These are phyloP conservation scores for Hydrolagus colliei DNA, from an alignment of 2,797 vertebrate genomes.

Conservation along the genomic window DNA sequence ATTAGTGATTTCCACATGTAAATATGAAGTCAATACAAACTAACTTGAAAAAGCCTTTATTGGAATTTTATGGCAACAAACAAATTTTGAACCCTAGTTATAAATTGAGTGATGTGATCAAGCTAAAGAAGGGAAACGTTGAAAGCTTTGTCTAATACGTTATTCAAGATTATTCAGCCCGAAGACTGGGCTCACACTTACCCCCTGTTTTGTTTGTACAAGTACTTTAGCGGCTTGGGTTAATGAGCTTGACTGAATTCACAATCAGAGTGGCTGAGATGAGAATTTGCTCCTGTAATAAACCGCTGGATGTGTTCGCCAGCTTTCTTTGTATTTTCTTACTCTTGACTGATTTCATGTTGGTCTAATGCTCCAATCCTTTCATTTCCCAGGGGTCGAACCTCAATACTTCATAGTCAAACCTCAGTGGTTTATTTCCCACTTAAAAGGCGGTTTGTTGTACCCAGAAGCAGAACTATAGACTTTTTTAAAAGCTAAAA, in stretches of 20 bases:
- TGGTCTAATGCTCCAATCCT: neutral
- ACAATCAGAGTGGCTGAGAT: slow-evolving; percentile 8
- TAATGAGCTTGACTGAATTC: slow-evolving; percentile 25
- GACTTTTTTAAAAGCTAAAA: neutral
- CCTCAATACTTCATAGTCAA: neutral
- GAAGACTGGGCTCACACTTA: slow-evolving; percentile 5
- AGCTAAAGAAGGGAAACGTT: neutral
- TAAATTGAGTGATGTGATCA: slow-evolving; percentile 14
- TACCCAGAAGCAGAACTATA: neutral
- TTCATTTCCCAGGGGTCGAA: neutral
- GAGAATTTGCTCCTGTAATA: slow-evolving; percentile 1
- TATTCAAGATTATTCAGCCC: slow-evolving; percentile 19
- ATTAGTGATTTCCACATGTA: no score
- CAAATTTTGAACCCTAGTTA: slow-evolving; percentile 3
- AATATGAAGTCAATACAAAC: no score
- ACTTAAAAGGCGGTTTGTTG: neutral
- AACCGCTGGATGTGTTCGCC: neutral
- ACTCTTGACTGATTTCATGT: neutral
- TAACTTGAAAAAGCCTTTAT: no score
- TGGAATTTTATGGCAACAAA: slow-evolving; percentile 13
- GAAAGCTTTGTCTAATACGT: slow-evolving; percentile 19
- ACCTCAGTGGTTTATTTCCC: neutral
- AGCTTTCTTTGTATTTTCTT: neutral
- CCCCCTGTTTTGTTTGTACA: slow-evolving; percentile 22
- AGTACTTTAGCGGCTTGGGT: slow-evolving; percentile 26